phyloP scores from a whole-genome alignment of 2,113 vertebrate species.

The Callaeas wilsoni region DNA sequence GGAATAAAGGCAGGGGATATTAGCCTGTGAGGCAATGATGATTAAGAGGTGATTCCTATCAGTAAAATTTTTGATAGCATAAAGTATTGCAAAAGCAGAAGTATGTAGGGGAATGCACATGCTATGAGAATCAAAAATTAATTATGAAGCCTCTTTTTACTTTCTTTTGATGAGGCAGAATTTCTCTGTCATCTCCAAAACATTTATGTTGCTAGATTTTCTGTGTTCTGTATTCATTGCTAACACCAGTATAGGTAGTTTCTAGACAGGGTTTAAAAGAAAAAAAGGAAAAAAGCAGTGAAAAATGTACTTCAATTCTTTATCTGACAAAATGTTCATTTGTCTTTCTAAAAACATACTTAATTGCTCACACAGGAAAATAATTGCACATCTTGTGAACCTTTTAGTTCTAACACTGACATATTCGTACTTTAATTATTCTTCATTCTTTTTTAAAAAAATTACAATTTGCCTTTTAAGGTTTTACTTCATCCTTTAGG shows the following conservation, averaged over 20 bases:
- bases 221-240: background rate
- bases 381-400: background rate
- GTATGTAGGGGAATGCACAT: background rate
- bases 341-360: constrained; percentile 4
- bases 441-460: background rate
- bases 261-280: background rate
- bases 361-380: background rate
- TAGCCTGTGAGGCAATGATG: background rate
- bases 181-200: background rate
- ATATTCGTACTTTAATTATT: background rate
- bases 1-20: background rate
- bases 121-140: background rate
- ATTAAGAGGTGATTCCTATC: background rate
- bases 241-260: background rate
- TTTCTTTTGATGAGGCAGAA: background rate
- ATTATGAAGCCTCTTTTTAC: background rate
- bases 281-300: background rate
- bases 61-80: background rate
- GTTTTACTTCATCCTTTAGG: background rate
- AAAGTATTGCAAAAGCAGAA: background rate
- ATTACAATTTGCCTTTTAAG: background rate
- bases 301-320: background rate
- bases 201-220: background rate
- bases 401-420: background rate
- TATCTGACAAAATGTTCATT: background rate